phyloP scores from a whole-genome alignment of 2,797 vertebrate species.

The Buceros bicornis region DNA sequence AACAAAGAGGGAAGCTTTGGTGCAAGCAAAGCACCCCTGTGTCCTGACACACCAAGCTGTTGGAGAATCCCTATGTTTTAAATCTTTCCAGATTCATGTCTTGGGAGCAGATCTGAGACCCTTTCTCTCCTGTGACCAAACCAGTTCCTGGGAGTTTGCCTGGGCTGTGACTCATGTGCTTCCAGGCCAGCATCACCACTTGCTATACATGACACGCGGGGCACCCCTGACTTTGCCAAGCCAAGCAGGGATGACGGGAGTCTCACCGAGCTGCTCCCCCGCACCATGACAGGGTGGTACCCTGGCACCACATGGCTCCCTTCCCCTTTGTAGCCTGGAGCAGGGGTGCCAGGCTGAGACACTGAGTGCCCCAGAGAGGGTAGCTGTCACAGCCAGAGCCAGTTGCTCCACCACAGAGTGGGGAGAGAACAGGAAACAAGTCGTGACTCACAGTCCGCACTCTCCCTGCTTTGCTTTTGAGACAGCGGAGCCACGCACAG shows the following conservation, averaged over 20 bases:
- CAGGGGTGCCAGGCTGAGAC: not conserved
- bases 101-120: not conserved
- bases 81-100: not conserved
- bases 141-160: not conserved
- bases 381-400: not conserved
- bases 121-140: not conserved
- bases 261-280: rapidly evolving
- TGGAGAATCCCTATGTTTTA: not conserved
- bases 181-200: not conserved
- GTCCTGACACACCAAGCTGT: not conserved
- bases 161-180: not conserved
- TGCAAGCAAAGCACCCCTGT: not conserved
- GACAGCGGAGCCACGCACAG: not conserved
- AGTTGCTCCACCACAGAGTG: not conserved
- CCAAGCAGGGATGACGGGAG: not conserved
- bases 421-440: slow-evolving; percentile 41
- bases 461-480: not conserved
- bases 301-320: rapidly evolving
- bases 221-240: not conserved
- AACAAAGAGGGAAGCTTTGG: not conserved
- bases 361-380: not conserved
- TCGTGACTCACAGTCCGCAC: not conserved
- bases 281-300: rapidly evolving
- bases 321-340: not conserved
- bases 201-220: rapidly evolving